These are phyloP conservation scores for Gymnoscopelus braueri DNA, from an alignment of 2,797 vertebrate species.

Conservation along the genomic window DNA sequence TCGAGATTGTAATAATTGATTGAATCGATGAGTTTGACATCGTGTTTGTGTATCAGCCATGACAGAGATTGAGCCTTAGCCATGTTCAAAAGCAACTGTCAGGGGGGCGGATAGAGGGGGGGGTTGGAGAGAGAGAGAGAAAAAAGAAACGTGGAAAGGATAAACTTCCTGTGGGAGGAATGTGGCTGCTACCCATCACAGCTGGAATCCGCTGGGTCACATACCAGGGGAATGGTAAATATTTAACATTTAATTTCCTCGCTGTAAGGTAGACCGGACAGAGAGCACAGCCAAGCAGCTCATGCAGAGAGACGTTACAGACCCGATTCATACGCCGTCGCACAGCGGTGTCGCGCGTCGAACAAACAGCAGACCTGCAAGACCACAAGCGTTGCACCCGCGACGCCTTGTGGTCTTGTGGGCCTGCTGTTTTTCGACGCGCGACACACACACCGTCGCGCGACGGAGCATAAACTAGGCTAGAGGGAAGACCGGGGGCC, in stretches of 20 bases:
- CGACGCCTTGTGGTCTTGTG: too few relatives aligned
- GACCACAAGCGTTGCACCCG: too few relatives aligned
- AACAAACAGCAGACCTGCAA: too few relatives aligned
- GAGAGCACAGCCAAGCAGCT: slow-evolving; percentile 43
- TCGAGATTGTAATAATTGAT: too few relatives aligned
- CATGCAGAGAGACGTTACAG: slow-evolving; percentile 28
- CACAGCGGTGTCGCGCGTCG: too few relatives aligned
- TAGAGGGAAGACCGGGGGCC: too few relatives aligned
- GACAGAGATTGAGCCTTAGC: slow-evolving; percentile 61
- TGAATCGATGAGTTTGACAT: not conserved
- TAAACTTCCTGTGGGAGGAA: slow-evolving; percentile 81
- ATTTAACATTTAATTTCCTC: slow-evolving; percentile 83
- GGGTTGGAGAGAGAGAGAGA: slow-evolving; percentile 16
- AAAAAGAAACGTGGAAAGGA: slow-evolving; percentile 55
- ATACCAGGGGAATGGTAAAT: slow-evolving; percentile 81
- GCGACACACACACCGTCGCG: too few relatives aligned
- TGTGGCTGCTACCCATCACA: slow-evolving; percentile 78
- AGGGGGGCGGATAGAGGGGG: slow-evolving; percentile 4
- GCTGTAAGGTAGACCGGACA: slow-evolving; percentile 71
- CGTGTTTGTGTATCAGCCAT: slow-evolving; percentile 61
- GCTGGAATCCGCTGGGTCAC: slow-evolving; percentile 74
- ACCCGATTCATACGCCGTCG: too few relatives aligned
- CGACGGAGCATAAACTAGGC: too few relatives aligned
- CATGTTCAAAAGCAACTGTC: slow-evolving; percentile 62
- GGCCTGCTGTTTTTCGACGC: too few relatives aligned